Evolutionary conservation across 2,113 vertebrate genomes (phyloP).

Genomic region (Amazona guildingii): DNA sequence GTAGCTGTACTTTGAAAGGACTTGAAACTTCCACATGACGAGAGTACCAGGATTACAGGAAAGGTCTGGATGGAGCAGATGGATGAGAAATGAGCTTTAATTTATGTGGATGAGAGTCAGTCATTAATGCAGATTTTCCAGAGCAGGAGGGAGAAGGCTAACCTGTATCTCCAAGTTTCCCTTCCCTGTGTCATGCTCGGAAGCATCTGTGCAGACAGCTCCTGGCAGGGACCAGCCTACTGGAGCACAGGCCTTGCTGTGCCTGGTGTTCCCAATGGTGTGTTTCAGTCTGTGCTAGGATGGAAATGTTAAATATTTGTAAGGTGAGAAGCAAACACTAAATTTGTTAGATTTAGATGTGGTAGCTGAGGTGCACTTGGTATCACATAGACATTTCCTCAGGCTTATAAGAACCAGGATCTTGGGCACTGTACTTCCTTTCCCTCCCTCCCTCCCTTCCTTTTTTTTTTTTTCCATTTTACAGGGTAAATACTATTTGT

Average conservation of each 20-base stretch:
- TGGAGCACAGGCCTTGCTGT: background rate
- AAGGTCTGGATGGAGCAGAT: background rate
- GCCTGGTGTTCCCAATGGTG: too few species aligned
- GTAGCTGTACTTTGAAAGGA: background rate
- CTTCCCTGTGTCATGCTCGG: background rate
- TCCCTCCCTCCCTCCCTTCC: too few species aligned
- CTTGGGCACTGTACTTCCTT: background rate
- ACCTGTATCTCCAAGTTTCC: background rate
- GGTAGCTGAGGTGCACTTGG: background rate
- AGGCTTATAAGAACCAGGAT: background rate
- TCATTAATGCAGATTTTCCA: background rate
- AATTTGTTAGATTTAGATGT: background rate
- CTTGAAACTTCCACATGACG: background rate
- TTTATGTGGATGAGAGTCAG: background rate
- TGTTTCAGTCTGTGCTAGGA: background rate
- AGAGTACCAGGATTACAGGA: background rate
- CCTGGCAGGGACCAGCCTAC: background rate
- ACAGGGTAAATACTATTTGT: background rate
- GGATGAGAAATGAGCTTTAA: background rate
- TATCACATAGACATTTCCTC: background rate
- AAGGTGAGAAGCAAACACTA: background rate
- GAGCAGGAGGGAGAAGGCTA: background rate
- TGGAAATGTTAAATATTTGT: background rate
- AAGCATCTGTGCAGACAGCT: background rate
- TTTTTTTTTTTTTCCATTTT: background rate